Conservation (phyloP, 2,888 invertebrate species). For the Amiota communis region DNA sequence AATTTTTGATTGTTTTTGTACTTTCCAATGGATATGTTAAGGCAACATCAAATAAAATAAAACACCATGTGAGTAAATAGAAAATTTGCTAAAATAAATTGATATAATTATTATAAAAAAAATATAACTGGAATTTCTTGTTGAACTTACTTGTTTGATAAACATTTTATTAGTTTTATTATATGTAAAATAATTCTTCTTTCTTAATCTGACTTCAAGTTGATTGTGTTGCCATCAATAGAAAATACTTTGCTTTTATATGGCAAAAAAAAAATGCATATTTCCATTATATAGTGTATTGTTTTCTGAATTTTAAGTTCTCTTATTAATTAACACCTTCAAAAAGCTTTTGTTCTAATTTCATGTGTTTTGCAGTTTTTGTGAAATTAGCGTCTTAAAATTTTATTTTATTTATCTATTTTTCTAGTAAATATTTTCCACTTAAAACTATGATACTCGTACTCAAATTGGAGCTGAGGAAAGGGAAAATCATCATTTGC, state of each 20-base stretch:
- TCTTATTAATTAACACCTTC: slow-evolving; percentile 48
- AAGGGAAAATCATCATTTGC: slow-evolving; percentile 29
- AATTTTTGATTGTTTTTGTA: neutral
- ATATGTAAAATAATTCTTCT: slow-evolving; percentile 32
- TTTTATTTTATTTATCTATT: slow-evolving; percentile 31
- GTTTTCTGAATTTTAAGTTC: slow-evolving; percentile 14
- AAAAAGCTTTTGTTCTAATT: slow-evolving; percentile 50
- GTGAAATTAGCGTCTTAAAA: slow-evolving; percentile 7
- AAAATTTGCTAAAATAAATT: slow-evolving; percentile 37
- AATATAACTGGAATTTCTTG: neutral
- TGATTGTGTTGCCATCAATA: slow-evolving; percentile 26
- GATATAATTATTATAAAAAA: neutral
- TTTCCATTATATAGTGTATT: neutral
- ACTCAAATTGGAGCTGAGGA: neutral
- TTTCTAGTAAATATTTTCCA: slow-evolving; percentile 40
- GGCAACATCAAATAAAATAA: slow-evolving; percentile 22
- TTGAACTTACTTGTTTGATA: slow-evolving; percentile 8
- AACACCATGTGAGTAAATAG: slow-evolving; percentile 42
- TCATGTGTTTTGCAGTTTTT: slow-evolving; percentile 25
- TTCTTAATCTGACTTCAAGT: slow-evolving; percentile 35
- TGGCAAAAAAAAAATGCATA: slow-evolving; percentile 27
- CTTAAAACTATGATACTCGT: slow-evolving; percentile 35
- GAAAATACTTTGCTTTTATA: slow-evolving; percentile 50
- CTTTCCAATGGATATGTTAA: slow-evolving; percentile 39
- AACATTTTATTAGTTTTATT: slow-evolving; percentile 35